Evolutionary conservation across 2,113 vertebrate species (phyloP), one percentile per base, ranked within the genome.

Genomic region (Dasypus novemcinctus): DNA sequence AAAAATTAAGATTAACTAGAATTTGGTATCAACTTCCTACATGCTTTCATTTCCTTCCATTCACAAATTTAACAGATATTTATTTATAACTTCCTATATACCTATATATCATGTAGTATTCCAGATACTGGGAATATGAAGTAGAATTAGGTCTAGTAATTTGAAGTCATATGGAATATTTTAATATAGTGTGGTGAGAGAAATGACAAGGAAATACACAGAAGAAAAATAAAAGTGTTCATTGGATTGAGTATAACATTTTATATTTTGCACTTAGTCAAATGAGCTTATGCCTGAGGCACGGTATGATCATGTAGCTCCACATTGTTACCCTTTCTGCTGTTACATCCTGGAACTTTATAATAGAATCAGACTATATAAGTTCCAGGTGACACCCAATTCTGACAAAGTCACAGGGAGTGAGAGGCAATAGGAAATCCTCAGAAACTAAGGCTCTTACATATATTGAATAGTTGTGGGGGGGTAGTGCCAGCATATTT

Each of bases 381-480:
- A 36, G 27, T 80, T 20, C 9, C 36, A 46, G 43, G 33, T 81
- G 46, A 41, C 0, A 5, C 29, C 33, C 9, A 33, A n/a, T 46
- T 87, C 57, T 68, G 66, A 82, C 38, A 57, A 54, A 66, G 25
- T 87, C 25, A 68, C 13, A 29, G 17, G 49, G 6, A 46, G 9
- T 23, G 31, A 63, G 43, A 74, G 31, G 4, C 31, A 66, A 33
- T 25, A 61, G 57, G 59, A 82, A 29, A 49, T 15, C 18, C 31
- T 49, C 33, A 31, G 74, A 87, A 75, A 7, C 57, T 38, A 66
- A 23, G 20, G 33, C 13, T 5, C 54, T 93, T 41, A 38, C 11
- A 54, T 1, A 5, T 27, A 13, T 7, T 7, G 9, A n/a, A 9
- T 25, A 29, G 23, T 31, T 1, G 52, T 17, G 29, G 4, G 1